These are phyloP conservation scores for Alloscopus bannaensis DNA, from an alignment of 2,888 invertebrate genomes.

Conservation along the genomic window DNA sequence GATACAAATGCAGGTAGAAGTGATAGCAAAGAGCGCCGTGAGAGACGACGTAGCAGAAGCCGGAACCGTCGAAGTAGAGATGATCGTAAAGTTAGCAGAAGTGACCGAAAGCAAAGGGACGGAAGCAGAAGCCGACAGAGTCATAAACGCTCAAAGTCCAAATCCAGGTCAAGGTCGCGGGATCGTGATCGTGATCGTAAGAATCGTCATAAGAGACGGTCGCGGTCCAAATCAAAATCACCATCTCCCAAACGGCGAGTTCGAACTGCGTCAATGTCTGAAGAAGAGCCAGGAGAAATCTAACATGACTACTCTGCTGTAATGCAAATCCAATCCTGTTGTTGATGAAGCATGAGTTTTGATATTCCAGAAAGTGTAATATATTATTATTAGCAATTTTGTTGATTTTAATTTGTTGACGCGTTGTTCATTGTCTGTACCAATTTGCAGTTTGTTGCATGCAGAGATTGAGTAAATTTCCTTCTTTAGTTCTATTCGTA, in stretches of 20 bases:
- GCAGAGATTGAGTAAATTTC: no score
- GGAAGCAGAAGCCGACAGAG: constrained; percentile 38
- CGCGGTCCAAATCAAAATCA: constrained; percentile 26
- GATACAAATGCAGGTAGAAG: constrained; percentile 31
- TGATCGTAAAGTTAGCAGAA: constrained; percentile 29
- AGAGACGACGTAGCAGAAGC: constrained; percentile 35
- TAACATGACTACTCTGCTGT: background rate
- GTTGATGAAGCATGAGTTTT: no score
- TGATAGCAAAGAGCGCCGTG: constrained; percentile 40
- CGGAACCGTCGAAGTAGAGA: constrained; percentile 26
- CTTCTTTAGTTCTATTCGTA: no score
- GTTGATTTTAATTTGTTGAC: no score
- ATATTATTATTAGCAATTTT: background rate
- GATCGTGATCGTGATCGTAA: constrained; percentile 45
- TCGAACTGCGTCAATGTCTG: constrained; percentile 51
- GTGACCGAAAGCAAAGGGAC: constrained; percentile 39
- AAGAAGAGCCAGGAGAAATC: constrained; percentile 57
- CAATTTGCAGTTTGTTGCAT: no score
- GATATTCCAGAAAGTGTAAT: background rate
- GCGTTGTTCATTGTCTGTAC: no score
- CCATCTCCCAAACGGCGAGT: constrained; percentile 31
- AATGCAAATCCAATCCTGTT: background rate
- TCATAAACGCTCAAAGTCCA: constrained; percentile 35
- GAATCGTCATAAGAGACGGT: constrained; percentile 45
- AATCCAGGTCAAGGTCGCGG: constrained; percentile 33